These are phyloP conservation scores for Hyles lineata DNA, from an alignment of 2,888 invertebrate genomes.

Conservation along the genomic window DNA sequence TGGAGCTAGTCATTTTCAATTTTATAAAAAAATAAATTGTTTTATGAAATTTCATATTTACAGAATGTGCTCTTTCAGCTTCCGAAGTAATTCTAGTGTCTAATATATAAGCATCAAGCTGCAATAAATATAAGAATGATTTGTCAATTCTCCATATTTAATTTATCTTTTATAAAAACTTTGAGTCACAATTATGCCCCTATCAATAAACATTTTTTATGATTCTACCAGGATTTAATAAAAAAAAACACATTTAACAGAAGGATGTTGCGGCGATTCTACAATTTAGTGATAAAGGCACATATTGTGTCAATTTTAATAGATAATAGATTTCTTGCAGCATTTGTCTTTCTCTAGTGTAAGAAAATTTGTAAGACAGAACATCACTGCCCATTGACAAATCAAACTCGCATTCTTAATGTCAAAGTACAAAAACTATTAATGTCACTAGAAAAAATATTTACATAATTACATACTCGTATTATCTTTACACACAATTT, in stretches of 20 bases:
- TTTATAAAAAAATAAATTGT: conserved; percentile 76
- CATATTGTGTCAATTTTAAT: neutral
- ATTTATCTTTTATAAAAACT: neutral
- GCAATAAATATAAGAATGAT: conserved; percentile 46
- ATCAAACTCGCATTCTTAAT: conserved; percentile 42
- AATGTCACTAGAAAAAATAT: conserved; percentile 63
- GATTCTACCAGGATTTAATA: too few species aligned
- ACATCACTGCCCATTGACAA: neutral
- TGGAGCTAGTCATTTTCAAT: conserved; percentile 64
- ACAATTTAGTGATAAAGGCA: neutral
- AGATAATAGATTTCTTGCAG: neutral
- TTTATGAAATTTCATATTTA: conserved; percentile 69
- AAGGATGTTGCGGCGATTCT: neutral
- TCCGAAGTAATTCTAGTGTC: conserved; percentile 34
- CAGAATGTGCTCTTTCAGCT: conserved; percentile 53
- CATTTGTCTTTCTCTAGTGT: neutral
- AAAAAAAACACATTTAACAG: too few species aligned
- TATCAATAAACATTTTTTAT: neutral
- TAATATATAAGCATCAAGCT: conserved; percentile 36
- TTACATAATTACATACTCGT: conserved; percentile 69
- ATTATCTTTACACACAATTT: conserved; percentile 57
- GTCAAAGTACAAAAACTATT: conserved; percentile 71
- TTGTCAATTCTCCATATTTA: conserved; percentile 29
- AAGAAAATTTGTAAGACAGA: neutral
- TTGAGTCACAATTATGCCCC: neutral